Evolutionary conservation across 2,797 vertebrate genomes (phyloP), one percentile per base, ranked within the genome.

Genomic region (Poeciliopsis infans): DNA sequence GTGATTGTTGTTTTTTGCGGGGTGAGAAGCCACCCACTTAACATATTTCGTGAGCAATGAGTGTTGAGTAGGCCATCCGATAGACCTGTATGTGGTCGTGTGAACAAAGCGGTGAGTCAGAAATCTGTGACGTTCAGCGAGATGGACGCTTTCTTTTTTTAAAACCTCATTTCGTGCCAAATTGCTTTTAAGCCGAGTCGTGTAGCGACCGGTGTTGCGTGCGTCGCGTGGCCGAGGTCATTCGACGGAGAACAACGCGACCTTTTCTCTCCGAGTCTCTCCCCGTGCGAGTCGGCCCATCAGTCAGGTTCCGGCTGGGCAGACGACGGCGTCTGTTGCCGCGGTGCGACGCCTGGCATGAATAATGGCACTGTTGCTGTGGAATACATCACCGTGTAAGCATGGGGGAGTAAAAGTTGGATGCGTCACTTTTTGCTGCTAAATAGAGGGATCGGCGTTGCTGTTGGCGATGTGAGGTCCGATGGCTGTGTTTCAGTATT

Each of bases 351-450:
- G 72, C 66, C 83, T 77, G 81, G 90, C 83, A 53, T 86, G 81
- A 94, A 86, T 88, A 90, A 92, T 84, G 4, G 49, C 64, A 80
- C 79, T 70, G 85, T 91, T 85, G 77, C 66, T 64, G 79, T 89
- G 75, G 81, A 85, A 86, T 81, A 61, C 84, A 77, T 79, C 83
- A 74, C 64, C 47, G n/a, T 47, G 53, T 70, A 46, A 36, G 51
- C 47, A 25, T 84, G 78, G 25, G 39, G 59, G 68, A 55, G 41
- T 74, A 33, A 36, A 66, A 76, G 23, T 81, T 68, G 66, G 57
- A 55, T 71, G 72, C 57, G 74, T 79, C 72, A 78, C 75, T 87
- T 71, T 80, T 55, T 73, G 46, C 71, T 49, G 74, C 79, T 80
- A 41, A 69, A 20, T 28, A 47, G 25, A 46, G 31, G 47, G 25